Conservation (phyloP, 2,113 vertebrate species). For the Oceanites oceanicus region DNA sequence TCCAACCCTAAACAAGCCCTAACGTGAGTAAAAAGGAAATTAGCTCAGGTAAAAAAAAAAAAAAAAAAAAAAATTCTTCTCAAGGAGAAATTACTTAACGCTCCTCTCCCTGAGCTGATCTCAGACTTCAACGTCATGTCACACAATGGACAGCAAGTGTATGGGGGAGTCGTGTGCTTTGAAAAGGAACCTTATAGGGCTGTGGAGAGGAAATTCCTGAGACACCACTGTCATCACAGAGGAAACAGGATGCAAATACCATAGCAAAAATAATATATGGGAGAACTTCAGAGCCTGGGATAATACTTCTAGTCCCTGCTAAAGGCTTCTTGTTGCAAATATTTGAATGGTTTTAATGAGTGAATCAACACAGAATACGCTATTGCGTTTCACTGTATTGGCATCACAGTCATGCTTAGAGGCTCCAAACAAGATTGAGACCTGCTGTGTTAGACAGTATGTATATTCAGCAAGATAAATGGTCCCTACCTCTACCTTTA, state of each 20-base stretch:
- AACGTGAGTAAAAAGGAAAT: neutral
- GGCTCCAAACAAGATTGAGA: neutral
- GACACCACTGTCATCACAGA: neutral
- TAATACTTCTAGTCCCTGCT: neutral
- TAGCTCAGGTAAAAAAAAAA: neutral
- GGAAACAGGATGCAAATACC: slow-evolving; percentile 42
- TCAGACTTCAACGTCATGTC: neutral
- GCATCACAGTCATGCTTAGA: neutral
- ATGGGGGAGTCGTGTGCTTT: neutral
- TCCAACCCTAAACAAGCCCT: neutral
- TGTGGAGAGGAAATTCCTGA: slow-evolving; percentile 30
- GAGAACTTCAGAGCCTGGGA: neutral
- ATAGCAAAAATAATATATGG: neutral
- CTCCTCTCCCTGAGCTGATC: neutral
- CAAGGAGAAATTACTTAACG: neutral
- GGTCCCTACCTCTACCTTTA: neutral
- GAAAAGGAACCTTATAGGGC: neutral
- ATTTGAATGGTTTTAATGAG: neutral
- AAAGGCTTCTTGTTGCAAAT: neutral
- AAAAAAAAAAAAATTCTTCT: neutral
- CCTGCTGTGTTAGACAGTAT: neutral
- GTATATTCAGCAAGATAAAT: neutral
- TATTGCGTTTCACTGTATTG: neutral
- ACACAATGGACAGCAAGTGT: neutral
- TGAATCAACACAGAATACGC: neutral